Evolutionary conservation across 2,113 vertebrate genomes (phyloP).

Genomic region (Leucoraja erinaceus): DNA sequence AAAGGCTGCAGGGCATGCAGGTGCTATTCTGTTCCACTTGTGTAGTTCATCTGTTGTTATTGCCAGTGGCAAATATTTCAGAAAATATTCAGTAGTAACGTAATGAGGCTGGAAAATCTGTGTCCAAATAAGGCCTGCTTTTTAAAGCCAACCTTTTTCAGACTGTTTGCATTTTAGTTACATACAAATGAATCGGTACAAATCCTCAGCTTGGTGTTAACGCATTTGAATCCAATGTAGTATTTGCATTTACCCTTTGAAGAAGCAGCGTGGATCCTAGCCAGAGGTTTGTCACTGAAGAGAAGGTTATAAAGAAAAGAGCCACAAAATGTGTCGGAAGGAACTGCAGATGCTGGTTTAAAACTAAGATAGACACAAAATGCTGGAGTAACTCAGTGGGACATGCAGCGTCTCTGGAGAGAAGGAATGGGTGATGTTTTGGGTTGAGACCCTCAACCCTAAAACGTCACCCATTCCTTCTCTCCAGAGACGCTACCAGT

Average conservation of each 20-base stretch:
- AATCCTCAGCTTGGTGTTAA: neutral
- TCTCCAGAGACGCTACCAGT: no score
- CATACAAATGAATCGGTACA: neutral
- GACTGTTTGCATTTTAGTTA: neutral
- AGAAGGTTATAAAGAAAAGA: neutral
- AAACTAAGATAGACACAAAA: no score
- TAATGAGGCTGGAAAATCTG: neutral
- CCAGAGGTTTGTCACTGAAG: neutral
- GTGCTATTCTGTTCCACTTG: conserved; percentile 26
- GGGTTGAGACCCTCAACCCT: no score
- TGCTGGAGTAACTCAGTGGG: no score
- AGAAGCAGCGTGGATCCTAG: neutral
- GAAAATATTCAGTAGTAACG: conserved; percentile 25
- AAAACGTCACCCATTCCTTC: no score
- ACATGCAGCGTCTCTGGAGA: no score
- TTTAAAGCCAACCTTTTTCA: conserved; percentile 10
- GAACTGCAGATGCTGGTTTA: no score
- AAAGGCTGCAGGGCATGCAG: conserved; percentile 31
- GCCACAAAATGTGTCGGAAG: neutral
- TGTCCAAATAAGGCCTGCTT: neutral
- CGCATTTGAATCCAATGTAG: neutral
- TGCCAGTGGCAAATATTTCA: conserved; percentile 36
- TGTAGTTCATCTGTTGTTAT: neutral
- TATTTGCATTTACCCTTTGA: neutral
- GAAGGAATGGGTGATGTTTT: no score